Conservation (phyloP, 1,140 invertebrate genomes). For the Caenorhabditis brenneri region DNA sequence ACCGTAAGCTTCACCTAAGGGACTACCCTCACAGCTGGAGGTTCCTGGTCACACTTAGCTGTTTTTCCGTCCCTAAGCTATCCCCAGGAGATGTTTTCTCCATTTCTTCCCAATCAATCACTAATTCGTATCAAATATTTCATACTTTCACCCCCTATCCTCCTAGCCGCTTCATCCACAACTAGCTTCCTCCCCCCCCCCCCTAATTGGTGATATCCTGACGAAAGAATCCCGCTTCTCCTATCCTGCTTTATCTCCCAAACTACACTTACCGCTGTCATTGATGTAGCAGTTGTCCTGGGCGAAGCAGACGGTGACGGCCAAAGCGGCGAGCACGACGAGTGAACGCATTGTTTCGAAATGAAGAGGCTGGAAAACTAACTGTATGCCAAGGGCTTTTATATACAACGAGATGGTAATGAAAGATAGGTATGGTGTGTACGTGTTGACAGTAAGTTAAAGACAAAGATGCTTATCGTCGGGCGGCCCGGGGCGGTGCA, state of each 20-base stretch:
- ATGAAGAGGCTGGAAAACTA: not conserved
- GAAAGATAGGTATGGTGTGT: not conserved
- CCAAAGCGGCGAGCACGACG: constrained; percentile 17
- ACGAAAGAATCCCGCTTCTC: not conserved
- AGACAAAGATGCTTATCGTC: not conserved
- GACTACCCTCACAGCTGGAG: no score
- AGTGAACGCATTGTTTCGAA: constrained; percentile 18
- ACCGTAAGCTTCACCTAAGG: no score
- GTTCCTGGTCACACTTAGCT: no score
- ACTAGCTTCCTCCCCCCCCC: not conserved
- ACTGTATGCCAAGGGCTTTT: not conserved
- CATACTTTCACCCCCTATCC: no score
- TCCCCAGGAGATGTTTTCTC: no score
- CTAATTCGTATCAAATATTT: no score
- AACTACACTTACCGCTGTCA: constrained; percentile 61
- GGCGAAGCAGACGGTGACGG: constrained; percentile 38
- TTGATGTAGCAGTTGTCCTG: constrained; percentile 69
- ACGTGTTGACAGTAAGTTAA: constrained; percentile 17
- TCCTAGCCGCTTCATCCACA: no score
- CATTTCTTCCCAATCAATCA: no score
- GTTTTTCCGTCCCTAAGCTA: no score
- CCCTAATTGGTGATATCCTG: not conserved
- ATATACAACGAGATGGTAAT: not conserved
- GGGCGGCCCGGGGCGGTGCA: not conserved
- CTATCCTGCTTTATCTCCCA: no score